Conservation (phyloP, 1,140 invertebrate genomes). For the Drosophila arawakana region DNA sequence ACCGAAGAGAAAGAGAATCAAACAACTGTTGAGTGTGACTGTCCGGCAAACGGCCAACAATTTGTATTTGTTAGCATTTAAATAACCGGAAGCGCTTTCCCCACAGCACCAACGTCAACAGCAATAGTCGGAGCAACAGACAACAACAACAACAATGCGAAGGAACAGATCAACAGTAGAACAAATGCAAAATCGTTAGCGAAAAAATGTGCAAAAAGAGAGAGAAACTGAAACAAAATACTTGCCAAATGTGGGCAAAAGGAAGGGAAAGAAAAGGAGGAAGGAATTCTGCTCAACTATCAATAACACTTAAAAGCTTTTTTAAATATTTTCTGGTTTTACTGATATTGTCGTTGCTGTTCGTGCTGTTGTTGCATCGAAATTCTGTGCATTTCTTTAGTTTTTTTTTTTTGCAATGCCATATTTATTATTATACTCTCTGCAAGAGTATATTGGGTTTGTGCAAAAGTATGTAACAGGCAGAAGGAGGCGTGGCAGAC, state of each 20-base stretch:
- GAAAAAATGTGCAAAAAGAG: conserved; percentile 15
- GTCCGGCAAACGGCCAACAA: conserved; percentile 62
- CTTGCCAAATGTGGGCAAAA: conserved; percentile 1
- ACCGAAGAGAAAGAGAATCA: conserved; percentile 56
- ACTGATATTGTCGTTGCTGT: conserved; percentile 31
- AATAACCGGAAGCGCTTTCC: conserved; percentile 75
- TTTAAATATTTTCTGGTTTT: conserved; percentile 73
- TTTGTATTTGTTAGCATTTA: conserved; percentile 80
- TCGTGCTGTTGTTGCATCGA: conserved; percentile 37
- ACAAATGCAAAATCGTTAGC: conserved; percentile 40
- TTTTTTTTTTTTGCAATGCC: conserved; percentile 39
- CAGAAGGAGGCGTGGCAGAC: no score
- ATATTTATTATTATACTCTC: conserved; percentile 77
- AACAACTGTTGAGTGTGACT: conserved; percentile 76
- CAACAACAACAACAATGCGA: conserved; percentile 37
- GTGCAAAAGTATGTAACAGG: no score
- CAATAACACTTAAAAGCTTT: conserved; percentile 83
- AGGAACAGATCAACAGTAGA: conserved; percentile 36
- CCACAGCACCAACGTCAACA: conserved; percentile 34
- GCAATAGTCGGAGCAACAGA: conserved; percentile 25
- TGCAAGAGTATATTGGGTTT: no score
- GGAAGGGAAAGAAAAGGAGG: background rate
- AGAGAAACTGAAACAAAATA: conserved; percentile 44
- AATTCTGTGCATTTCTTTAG: conserved; percentile 65
- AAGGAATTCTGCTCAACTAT: conserved; percentile 61